These are phyloP conservation scores for Prionailurus bengalensis DNA, from an alignment of 2,113 vertebrate genomes.

Conservation along the genomic window DNA sequence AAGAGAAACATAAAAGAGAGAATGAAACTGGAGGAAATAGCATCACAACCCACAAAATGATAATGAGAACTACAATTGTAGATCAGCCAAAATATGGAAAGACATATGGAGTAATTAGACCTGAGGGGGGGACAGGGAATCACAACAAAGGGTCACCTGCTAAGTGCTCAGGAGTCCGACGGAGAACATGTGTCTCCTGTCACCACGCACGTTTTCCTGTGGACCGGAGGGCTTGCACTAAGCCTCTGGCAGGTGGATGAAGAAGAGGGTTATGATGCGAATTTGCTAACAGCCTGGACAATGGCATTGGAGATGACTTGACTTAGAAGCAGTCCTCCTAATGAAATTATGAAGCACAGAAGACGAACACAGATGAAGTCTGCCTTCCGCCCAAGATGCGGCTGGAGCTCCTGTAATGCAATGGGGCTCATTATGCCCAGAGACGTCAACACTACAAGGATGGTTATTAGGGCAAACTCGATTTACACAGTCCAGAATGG, in stretches of 20 bases:
- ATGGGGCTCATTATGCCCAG: neutral
- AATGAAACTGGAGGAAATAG: slow-evolving; percentile 85
- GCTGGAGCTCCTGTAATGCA: neutral
- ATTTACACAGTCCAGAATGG: too few species aligned
- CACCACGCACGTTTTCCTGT: rapidly evolving
- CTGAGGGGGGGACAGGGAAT: slow-evolving; percentile 74
- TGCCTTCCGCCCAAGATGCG: neutral
- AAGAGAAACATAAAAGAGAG: slow-evolving; percentile 87
- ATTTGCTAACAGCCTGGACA: neutral
- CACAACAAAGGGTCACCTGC: slow-evolving; percentile 77
- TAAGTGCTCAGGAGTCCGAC: slow-evolving; percentile 69
- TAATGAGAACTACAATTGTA: slow-evolving; percentile 85
- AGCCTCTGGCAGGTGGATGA: neutral
- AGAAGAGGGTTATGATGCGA: neutral
- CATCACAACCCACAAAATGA: slow-evolving; percentile 82
- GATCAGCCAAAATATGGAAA: slow-evolving; percentile 84
- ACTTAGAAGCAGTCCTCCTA: neutral
- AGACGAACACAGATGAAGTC: neutral
- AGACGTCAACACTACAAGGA: neutral
- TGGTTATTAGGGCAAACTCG: rapidly evolving
- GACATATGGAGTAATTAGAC: slow-evolving; percentile 83
- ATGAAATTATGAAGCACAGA: rapidly evolving
- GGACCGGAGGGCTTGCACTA: neutral
- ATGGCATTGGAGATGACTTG: neutral
- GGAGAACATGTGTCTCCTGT: neutral